Evolutionary conservation across 1,140 invertebrate genomes (phyloP), one percentile per base, ranked within the genome.

Genomic region (Metaphire vulgaris): DNA sequence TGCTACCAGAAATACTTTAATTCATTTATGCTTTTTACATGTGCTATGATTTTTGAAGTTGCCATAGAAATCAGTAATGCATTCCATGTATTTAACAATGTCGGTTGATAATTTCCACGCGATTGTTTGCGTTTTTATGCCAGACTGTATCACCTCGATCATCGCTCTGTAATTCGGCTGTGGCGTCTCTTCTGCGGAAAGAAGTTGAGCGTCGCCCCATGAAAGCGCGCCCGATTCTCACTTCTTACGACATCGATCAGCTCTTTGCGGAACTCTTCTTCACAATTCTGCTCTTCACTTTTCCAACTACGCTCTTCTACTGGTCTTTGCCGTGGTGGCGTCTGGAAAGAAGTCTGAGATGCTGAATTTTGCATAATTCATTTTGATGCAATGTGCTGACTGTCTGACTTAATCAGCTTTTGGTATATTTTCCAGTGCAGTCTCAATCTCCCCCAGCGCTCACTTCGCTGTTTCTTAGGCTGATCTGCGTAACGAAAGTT

Each of bases 251-350:
- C 69, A 90, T 92, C 77, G 91, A 95, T 83, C 92, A 96, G 83
- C 84, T 97, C 67, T 96, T 96, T 86, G 89, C 97, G 31, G 93
- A 94, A 56, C 86, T 97, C 21, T 89, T 92, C 21, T 96, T 97
- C 82, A 95, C 94, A 0, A 91, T 96, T 80, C 86, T 96, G 15
- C 82, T 97, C 33, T 93, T 97, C 82, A 86, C 97, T 16, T 88
- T 96, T 80, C 95, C 95, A 29, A 98, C 95, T 16, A 94, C 93
- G 21, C 89, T 97, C 77, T 98, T 97, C 84, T 98, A 97, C 83
- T 90, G 70, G 94, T 97, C 56, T 97, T 97, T 87, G 90, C 92
- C 26, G 82, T 88, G 81, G 93, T 96, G 88, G 89, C 32, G 6
- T n/a, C n/a, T n/a, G n/a, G n/a, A n/a, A n/a, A n/a, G n/a, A n/a